These are phyloP conservation scores for Papilio elwesi DNA, from an alignment of 2,888 invertebrate genomes.

Conservation along the genomic window DNA sequence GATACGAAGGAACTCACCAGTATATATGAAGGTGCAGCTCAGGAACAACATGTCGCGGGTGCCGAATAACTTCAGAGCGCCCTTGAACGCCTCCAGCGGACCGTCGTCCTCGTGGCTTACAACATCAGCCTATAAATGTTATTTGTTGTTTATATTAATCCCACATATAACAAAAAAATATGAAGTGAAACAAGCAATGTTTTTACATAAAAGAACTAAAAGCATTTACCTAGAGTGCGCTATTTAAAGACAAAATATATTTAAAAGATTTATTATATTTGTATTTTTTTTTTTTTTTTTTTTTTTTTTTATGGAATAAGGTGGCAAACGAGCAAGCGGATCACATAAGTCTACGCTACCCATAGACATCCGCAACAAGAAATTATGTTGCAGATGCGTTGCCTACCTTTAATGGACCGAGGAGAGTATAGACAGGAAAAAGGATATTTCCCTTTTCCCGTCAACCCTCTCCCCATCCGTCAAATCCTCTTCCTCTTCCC, in stretches of 20 bases:
- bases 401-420: too few species aligned
- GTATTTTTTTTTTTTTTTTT: too few species aligned
- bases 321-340: too few species aligned
- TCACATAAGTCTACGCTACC: too few species aligned
- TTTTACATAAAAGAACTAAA: not conserved
- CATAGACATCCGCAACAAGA: too few species aligned
- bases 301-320: too few species aligned
- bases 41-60: constrained; percentile 94
- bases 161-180: not conserved
- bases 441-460: too few species aligned
- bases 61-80: constrained; percentile 90
- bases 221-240: not conserved
- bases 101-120: constrained; percentile 73
- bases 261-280: too few species aligned
- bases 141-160: not conserved
- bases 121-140: constrained; percentile 75
- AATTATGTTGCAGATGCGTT: too few species aligned
- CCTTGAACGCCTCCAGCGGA: constrained; percentile 88
- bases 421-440: too few species aligned
- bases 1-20: constrained; percentile 84
- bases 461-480: too few species aligned
- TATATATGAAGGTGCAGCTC: constrained; percentile 94
- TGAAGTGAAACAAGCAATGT: not conserved
- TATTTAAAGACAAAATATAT: not conserved
- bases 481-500: too few species aligned